Evolutionary conservation across 35 echinoderm and acorn worm genomes (phyloP).

Genomic region (Holothuria glaberrima): DNA sequence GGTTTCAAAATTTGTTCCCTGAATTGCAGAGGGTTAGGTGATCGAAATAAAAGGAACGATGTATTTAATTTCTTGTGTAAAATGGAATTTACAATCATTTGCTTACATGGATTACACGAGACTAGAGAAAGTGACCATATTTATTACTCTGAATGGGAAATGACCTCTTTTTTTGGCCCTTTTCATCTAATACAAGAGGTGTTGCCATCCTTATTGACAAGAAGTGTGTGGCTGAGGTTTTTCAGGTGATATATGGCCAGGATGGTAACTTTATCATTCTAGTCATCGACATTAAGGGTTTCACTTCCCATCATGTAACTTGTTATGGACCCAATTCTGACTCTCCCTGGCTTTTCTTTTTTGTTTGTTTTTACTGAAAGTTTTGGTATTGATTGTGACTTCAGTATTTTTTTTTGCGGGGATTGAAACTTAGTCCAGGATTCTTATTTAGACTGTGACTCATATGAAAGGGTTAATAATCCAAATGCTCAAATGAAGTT

Average conservation of each 20-base stretch:
- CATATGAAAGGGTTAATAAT: background rate
- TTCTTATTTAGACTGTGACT: background rate
- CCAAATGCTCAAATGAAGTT: too few relatives aligned
- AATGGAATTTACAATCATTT: too few relatives aligned
- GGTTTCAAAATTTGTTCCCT: too few relatives aligned
- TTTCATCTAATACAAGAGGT: too few relatives aligned
- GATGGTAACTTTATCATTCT: background rate
- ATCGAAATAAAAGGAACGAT: too few relatives aligned
- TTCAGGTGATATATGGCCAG: too few relatives aligned
- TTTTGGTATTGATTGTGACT: constrained; percentile 7
- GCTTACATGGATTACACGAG: too few relatives aligned
- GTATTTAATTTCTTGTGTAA: too few relatives aligned
- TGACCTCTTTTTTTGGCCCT: too few relatives aligned
- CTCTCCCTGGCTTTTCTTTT: background rate
- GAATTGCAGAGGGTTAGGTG: too few relatives aligned
- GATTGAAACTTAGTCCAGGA: background rate
- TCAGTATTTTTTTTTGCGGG: background rate
- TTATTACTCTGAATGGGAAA: too few relatives aligned
- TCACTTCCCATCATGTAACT: background rate
- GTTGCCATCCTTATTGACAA: background rate
- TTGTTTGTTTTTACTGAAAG: background rate
- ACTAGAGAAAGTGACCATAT: too few relatives aligned
- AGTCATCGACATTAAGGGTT: constrained; percentile 6
- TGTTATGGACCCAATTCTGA: background rate
- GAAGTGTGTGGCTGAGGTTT: background rate